Evolutionary conservation across 1,140 invertebrate genomes (phyloP), one percentile per base, ranked within the genome.

Genomic region (Monomorium pharaonis): DNA sequence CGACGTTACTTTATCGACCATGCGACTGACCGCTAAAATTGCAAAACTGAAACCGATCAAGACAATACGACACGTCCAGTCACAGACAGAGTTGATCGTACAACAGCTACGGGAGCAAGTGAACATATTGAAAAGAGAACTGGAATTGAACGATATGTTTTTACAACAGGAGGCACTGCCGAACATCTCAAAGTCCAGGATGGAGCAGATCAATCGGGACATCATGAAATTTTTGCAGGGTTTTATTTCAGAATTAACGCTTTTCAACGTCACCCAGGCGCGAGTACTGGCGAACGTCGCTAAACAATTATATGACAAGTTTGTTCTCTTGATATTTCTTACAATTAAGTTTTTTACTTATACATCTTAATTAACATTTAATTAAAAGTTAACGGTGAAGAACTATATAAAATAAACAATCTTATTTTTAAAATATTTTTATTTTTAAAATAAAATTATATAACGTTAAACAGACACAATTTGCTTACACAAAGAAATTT

Each of bases 241-340:
- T 18, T 77, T 47, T 9, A 84, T 88, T 18, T 84, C 83, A 2
- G 86, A 91, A 16, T 56, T 91, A 10, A 89, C 83, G 14, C 24
- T 91, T 24, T 62, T 87, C 10, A 91, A 74, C 1, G 54, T 78
- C 0, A 76, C 89, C 0, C 90, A 91, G 27, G 80, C 80, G 12
- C 78, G 84, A 70, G 21, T 86, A 44, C 56, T 91, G 42, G 10
- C 88, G 37, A 88, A 74, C n/a, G 77, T 51, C 56, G 62, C 84
- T 16, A 91, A 91, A 70, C 75, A 91, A 42, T 56, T 91, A 14
- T 88, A 88, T 51, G 54, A 87, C 54, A 91, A 88, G 90, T 91
- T 76, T n/a, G 54, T 44, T 62, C 33, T 12, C n/a, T 44, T 56
- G 10, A n/a, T 77, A 16, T 42, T 69, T 2, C 0, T 0, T 5